phyloP scores from a whole-genome alignment of 2,113 vertebrate genomes.

The Hemibagrus wyckioides region DNA sequence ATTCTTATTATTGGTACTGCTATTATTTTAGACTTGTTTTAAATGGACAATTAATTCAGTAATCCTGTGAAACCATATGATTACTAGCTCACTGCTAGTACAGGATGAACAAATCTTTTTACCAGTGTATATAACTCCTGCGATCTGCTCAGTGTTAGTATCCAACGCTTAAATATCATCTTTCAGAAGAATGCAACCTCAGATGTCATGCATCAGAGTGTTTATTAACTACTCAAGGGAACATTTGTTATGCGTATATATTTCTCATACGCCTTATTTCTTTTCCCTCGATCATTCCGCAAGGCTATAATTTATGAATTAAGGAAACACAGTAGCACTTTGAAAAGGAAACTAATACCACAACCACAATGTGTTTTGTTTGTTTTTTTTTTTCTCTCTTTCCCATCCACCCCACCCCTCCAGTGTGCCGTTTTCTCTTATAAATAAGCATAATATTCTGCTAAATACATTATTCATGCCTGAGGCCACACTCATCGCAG shows the following conservation, averaged over 20 bases:
- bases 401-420: not conserved
- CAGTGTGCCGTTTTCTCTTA: slow-evolving; percentile 25
- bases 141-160: not conserved
- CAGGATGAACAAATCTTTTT: not conserved
- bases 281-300: slow-evolving; percentile 7
- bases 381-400: not conserved
- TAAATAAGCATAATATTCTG: slow-evolving; percentile 38
- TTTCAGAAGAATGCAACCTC: not conserved
- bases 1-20: not conserved
- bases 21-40: not conserved
- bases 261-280: slow-evolving; percentile 4
- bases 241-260: slow-evolving; percentile 4
- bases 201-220: not conserved
- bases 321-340: slow-evolving; percentile 11
- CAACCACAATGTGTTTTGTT: not conserved
- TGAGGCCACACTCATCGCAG: slow-evolving; percentile 26
- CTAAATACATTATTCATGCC: slow-evolving; percentile 54
- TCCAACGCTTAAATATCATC: not conserved
- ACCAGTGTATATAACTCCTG: not conserved
- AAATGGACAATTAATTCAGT: not conserved
- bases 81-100: not conserved
- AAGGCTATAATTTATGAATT: slow-evolving; percentile 37
- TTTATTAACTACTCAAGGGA: slow-evolving; percentile 12
- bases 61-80: not conserved
- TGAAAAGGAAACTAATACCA: slow-evolving; percentile 35